Evolutionary conservation across 2,113 vertebrate species (phyloP), one percentile per base, ranked within the genome.

Genomic region (Meles meles): DNA sequence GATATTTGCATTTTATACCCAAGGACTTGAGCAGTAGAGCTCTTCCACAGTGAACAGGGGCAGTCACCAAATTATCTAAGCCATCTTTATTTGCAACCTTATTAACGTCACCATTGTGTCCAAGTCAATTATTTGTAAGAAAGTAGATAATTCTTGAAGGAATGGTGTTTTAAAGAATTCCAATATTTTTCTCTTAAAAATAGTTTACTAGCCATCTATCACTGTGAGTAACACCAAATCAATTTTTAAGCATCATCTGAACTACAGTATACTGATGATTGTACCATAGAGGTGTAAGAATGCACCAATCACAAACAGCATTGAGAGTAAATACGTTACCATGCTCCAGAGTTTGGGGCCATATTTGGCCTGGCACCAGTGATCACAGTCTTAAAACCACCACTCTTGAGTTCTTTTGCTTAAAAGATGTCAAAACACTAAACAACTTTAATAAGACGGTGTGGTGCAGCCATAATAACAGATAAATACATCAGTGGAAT

Each of bases 361-460:
- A 37, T 67, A 77, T 52, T 79, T 96, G 86, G 55, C 57, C 69
- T 92, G 25, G 13, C 3, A 84, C 37, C 42, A 74, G 31, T 49
- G 37, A 57, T 59, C 88, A 25, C 12, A 76, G 29, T 69, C 6
- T 20, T 61, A 88, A 65, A 88, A 65, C 34, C 7, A 44, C 18
- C 4, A 52, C 13, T 82, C 44, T 59, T 55, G 67, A 27, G 72
- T 37, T 89, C 55, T 65, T 71, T 83, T 89, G 71, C 27, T 80
- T 85, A 29, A 29, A 88, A 61, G 44, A 65, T 82, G 59, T 81
- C 76, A 94, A 81, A 89, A 47, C 13, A 47, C 52, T n/a, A 37
- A 25, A 67, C 1, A 83, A 84, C 61, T 92, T 98, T 84, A 84
- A 69, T 92, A 92, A 96, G 93, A 80, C 5, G 63, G 7, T 34